A percentile compares a stretch with the other conserved stretches of the same genome.
phyloP scores from a whole-genome alignment of 2,888 invertebrate species.

The Pterostichus niger region DNA sequence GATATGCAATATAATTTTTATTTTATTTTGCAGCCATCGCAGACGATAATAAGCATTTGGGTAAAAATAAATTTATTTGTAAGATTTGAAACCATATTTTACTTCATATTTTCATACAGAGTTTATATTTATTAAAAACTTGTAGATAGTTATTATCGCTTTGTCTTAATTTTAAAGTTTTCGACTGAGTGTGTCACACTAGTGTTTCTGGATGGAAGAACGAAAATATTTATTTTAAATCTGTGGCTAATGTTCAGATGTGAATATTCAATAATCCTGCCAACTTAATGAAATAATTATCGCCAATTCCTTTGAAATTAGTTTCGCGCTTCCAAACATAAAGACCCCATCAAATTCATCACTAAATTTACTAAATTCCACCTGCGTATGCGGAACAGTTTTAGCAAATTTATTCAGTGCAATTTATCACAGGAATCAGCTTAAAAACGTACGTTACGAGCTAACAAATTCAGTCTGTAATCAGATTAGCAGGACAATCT shows the following conservation, averaged over 20 bases:
- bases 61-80: conserved; percentile 8
- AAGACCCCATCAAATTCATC: conserved; percentile 18
- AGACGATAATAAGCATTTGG: neutral
- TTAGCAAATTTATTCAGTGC: conserved; percentile 56
- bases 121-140: no score
- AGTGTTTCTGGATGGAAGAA: no score
- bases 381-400: conserved; percentile 45
- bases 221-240: no score
- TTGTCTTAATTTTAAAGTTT: no score
- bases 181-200: no score
- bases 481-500: conserved; percentile 61
- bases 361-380: conserved; percentile 18
- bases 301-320: neutral
- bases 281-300: neutral
- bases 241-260: neutral
- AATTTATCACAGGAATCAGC: conserved; percentile 51
- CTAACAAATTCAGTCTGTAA: conserved; percentile 62
- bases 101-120: no score
- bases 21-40: neutral
- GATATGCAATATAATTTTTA: conserved; percentile 37
- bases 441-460: conserved; percentile 56
- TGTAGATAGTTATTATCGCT: no score
- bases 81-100: neutral
- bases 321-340: neutral
- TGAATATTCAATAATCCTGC: neutral